Percentiles rank a stretch among this genome's conserved stretches.
Conservation (phyloP, 2,797 vertebrate species). For the Vireo griseus region DNA sequence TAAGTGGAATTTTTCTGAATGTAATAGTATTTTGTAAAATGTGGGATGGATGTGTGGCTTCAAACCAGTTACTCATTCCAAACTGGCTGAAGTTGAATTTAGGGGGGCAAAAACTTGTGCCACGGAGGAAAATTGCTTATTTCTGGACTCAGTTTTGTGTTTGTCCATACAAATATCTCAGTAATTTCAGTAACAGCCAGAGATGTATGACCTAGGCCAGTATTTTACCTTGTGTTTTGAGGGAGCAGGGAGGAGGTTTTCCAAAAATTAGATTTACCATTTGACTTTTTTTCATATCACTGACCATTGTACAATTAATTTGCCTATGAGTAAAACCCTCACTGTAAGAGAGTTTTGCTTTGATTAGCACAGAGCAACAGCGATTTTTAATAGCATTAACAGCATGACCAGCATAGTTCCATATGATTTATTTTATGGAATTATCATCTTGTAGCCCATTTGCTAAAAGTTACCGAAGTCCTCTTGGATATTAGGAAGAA, state of each 20-base stretch:
- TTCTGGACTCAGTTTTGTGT: not conserved
- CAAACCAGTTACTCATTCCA: not conserved
- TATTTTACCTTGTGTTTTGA: not conserved
- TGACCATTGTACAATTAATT: not conserved
- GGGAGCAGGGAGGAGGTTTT: fast-evolving
- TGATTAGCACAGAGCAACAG: not conserved
- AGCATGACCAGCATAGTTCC: not conserved
- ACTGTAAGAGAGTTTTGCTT: not conserved
- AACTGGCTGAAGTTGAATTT: not conserved
- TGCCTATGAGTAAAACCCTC: not conserved
- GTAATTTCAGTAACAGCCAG: not conserved
- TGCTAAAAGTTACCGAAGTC: not conserved
- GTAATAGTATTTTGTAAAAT: not conserved
- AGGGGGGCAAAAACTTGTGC: fast-evolving
- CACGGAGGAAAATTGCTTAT: not conserved
- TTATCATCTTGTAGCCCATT: not conserved
- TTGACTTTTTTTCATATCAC: not conserved
- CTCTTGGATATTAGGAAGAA: not conserved
- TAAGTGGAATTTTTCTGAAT: not conserved
- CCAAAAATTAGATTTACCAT: not conserved
- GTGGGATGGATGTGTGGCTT: not conserved
- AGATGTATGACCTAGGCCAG: not conserved
- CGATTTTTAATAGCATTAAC: not conserved
- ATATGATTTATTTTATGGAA: not conserved
- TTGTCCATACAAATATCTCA: not conserved